These are phyloP conservation scores for Craseonycteris thonglongyai DNA, from an alignment of 2,113 vertebrate species.

Conservation along the genomic window DNA sequence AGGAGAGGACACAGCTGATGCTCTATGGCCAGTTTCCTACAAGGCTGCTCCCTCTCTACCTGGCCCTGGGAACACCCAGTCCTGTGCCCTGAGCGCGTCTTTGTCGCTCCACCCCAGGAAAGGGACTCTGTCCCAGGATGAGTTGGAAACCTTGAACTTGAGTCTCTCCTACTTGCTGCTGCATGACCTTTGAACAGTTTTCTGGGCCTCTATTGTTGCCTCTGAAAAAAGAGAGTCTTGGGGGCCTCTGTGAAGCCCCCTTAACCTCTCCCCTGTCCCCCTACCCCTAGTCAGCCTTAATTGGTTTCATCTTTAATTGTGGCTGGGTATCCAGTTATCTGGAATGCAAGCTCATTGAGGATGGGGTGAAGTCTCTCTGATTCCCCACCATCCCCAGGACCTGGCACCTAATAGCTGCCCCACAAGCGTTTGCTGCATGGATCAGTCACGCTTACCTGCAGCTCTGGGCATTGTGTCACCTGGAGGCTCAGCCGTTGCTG, in stretches of 20 bases:
- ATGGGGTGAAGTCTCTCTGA: neutral
- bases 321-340: neutral
- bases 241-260: neutral
- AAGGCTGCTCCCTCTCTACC: neutral
- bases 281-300: neutral
- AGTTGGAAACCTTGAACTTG: neutral
- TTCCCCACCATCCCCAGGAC: neutral
- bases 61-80: neutral
- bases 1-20: slow-evolving; percentile 14
- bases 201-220: neutral
- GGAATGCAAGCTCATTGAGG: neutral
- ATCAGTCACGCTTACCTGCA: neutral
- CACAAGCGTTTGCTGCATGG: neutral
- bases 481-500: neutral
- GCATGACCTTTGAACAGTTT: neutral
- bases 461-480: neutral
- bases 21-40: fast-evolving
- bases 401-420: neutral
- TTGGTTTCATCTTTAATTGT: neutral
- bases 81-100: neutral
- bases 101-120: neutral
- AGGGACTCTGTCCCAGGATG: neutral
- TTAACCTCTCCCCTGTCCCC: neutral
- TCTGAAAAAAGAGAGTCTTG: neutral
- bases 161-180: neutral